Conservation (phyloP, 2,797 vertebrate species). For the Tolypeutes matacus region DNA sequence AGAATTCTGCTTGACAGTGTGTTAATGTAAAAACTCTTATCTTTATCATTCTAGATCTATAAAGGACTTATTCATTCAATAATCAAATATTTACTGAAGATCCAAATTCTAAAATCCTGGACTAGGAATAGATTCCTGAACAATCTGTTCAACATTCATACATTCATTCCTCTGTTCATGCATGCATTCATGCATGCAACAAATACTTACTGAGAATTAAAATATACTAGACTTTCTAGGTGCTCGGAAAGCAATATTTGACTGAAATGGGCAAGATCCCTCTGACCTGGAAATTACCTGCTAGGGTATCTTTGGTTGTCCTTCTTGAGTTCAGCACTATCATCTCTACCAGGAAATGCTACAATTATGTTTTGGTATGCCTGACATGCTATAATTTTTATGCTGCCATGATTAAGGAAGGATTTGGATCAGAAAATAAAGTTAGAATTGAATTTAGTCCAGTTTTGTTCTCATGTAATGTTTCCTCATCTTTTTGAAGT, state of each 20-base stretch:
- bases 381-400: background rate
- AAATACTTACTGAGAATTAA: background rate
- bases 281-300: background rate
- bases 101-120: background rate
- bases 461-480: background rate
- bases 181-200: background rate
- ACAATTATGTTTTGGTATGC: background rate
- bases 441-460: background rate
- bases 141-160: constrained; percentile 4
- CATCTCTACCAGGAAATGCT: background rate
- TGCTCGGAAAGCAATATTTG: background rate
- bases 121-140: background rate
- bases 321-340: background rate
- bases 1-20: background rate
- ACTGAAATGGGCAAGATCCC: background rate
- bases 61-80: constrained; percentile 28
- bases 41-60: background rate
- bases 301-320: background rate
- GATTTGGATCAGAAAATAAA: constrained; percentile 24
- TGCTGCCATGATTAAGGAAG: background rate
- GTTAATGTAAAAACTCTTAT: background rate
- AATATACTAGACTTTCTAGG: background rate
- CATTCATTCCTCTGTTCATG: background rate
- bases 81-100: constrained; percentile 26
- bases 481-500: background rate